phyloP scores from a whole-genome alignment of 1,140 invertebrate species.

The Diabrotica undecimpunctata region DNA sequence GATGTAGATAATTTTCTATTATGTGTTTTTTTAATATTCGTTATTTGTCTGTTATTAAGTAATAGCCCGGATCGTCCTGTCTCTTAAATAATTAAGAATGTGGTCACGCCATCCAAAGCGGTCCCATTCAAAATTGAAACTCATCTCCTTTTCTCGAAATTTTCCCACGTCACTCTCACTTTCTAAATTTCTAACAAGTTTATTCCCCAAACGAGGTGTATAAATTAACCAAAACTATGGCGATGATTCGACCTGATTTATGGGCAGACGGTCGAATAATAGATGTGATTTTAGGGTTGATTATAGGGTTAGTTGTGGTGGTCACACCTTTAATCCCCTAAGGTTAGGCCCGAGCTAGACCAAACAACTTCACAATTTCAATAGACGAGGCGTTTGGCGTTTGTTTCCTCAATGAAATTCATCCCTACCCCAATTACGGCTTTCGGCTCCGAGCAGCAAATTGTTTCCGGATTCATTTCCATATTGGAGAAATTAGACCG shows the following conservation, averaged over 20 bases:
- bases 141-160: too few relatives aligned
- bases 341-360: background rate
- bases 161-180: too few relatives aligned
- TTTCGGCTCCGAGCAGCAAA: background rate
- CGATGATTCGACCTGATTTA: slow-evolving; percentile 2
- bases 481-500: slow-evolving; percentile 2
- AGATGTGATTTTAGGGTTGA: background rate
- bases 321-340: slow-evolving; percentile 1
- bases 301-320: background rate
- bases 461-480: background rate
- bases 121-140: too few relatives aligned
- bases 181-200: background rate
- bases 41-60: too few relatives aligned
- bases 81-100: too few relatives aligned
- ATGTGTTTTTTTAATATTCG: too few relatives aligned
- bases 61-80: too few relatives aligned
- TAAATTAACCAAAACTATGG: background rate
- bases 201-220: background rate
- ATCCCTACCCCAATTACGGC: slow-evolving; percentile 1
- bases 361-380: background rate
- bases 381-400: background rate
- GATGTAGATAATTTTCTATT: too few relatives aligned
- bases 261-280: background rate
- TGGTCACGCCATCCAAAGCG: too few relatives aligned
- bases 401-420: background rate